Evolutionary conservation across 2,888 invertebrate genomes (phyloP).

Genomic region (Arrhopalites spinosus): DNA sequence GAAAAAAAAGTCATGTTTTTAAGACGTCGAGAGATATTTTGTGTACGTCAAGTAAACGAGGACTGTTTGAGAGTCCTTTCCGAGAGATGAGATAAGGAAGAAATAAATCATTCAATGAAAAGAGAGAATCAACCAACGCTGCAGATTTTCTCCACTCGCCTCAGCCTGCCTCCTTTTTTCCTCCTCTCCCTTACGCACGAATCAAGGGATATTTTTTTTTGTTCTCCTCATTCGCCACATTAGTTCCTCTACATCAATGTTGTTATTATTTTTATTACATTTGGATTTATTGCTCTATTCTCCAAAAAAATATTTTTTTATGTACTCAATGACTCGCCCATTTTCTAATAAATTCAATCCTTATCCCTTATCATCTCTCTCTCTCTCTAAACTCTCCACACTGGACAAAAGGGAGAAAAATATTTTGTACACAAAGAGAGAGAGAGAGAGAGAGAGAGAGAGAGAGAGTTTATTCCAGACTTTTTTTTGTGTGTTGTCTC

Average conservation of each 20-base stretch:
- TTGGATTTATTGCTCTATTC: conserved; percentile 36
- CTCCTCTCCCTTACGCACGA: conserved; percentile 1
- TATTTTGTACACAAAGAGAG: too few relatives aligned
- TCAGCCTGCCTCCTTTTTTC: conserved; percentile 9
- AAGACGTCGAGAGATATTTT: neutral
- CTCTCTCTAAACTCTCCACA: neutral
- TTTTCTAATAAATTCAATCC: conserved; percentile 4
- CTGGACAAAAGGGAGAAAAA: neutral
- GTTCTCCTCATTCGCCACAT: conserved; percentile 35
- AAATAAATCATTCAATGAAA: conserved; percentile 37
- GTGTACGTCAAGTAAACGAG: conserved; percentile 1
- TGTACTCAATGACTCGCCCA: conserved; percentile 11
- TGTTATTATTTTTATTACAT: conserved; percentile 38
- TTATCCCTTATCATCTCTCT: neutral
- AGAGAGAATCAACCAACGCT: neutral
- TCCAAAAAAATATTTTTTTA: neutral
- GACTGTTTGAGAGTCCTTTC: conserved; percentile 22
- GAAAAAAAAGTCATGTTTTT: too few relatives aligned
- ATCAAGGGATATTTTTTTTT: conserved; percentile 24
- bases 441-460: too few relatives aligned
- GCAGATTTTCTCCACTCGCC: conserved; percentile 22
- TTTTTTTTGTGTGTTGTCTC: too few relatives aligned
- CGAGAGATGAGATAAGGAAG: conserved; percentile 35
- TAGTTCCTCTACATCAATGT: conserved; percentile 34
- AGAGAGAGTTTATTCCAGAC: neutral